Evolutionary conservation across 2,797 vertebrate species (phyloP), one percentile per base, ranked within the genome.

Genomic region (Sus cebifrons): DNA sequence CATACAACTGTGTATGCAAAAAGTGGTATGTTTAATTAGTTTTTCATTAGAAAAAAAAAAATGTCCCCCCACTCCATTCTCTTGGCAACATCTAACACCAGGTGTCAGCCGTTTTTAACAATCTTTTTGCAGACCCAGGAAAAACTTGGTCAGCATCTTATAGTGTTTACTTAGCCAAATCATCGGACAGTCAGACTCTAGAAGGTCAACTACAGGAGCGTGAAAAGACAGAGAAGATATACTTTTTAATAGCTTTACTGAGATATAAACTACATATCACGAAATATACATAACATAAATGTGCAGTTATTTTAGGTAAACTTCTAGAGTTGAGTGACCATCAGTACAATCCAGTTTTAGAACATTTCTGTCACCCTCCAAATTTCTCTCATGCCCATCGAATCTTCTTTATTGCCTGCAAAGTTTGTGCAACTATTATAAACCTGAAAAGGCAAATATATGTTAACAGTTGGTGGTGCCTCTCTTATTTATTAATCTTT

Each of bases 231-330:
- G 83, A 74, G 78, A 86, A 77, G 36, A 52, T 8, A 10, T 1
- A 44, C 64, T 74, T 87, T 78, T 88, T 52, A 16, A 79, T 65
- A 70, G 67, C n/a, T 88, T 95, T 82, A 71, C 85, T 91, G 77
- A 67, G 21, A 20, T 64, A 3, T 67, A 52, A 71, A 56, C 62
- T 86, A 9, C 9, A 21, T 25, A 62, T 13, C 27, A 40, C 60
- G 62, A 54, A 86, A 64, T 73, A 29, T 1, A 13, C 7, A 32
- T 10, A 10, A 32, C 74, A 1, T 58, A 65, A 49, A 3, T 79
- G 5, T 70, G 11, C 21, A 62, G 9, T 54, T 13, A 36, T 84
- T 83, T 71, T 78, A 52, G 95, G 40, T 73, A 88, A 73, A 77
- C 87, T 65, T 27, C 32, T 56, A 18, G 62, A 25, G 8, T 62